Base-by-base conservation (phyloP, 92 coral and sea anemone species). In the Phenganax stokvisi region DNA sequence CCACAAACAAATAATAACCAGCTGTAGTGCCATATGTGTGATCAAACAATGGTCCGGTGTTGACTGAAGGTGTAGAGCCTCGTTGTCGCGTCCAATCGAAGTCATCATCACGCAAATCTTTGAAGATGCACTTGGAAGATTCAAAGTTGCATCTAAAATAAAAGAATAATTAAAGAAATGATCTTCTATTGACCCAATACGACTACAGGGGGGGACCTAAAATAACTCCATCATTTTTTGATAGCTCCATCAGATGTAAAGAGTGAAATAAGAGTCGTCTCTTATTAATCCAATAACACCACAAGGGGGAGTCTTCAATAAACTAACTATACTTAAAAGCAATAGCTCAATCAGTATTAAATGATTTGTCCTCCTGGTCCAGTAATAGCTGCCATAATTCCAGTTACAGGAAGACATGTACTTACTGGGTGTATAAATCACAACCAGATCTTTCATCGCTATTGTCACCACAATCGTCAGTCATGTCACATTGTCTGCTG, bases 11-110 rank as follows among this genome's bases (percentile, higher is more conserved):
- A 72, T 93, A 93, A 79, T 85, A 93, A 44, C 98, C 98, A 27
- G 92, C 80, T 15, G 98, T 73, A 20, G 85, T 83, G 47, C 98
- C 98, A 51, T 76, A 81, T 37, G 98, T 94, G 89, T 94, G 98
- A 85, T 94, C 98, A 80, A 92, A 91, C 87, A 83, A 84, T 8
- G 98, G 98, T 57, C 98, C 98, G 54, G 98, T 94, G 11, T 71
- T 85, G 10, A 70, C 85, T 0, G 98, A 94, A 17, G 91, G 88
- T 37, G 98, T 94, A 8, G 92, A 70, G 11, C 98, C 98, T 15
- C 90, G 92, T 75, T 90, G 84, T 68, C 98, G 86, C 0, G 94
- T 94, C 98, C 98, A 94, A 69, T 94, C 98, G 77, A 92, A 94
- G 66, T 94, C 87, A 82, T 94, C 98, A 72, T 89, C 93, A 74